Percentiles rank a stretch among this genome's conserved stretches.
Evolutionary conservation across 2,113 vertebrate species (phyloP).

Genomic region (Ahaetulla prasina): DNA sequence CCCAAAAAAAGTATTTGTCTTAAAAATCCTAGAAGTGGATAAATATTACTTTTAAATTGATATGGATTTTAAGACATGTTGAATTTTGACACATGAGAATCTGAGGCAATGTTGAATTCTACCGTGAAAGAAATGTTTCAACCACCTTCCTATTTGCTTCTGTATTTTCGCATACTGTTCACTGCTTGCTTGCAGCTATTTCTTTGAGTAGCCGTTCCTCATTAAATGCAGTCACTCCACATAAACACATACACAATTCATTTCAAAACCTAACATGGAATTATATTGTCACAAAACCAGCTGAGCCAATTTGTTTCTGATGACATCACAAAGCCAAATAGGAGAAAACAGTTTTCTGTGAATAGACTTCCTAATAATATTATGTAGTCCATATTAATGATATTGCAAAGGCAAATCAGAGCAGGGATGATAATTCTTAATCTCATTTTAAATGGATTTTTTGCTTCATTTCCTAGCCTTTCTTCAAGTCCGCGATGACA

Average conservation of each 20-base stretch:
- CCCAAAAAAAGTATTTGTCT: conserved; percentile 15
- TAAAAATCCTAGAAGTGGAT: neutral
- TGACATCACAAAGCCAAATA: neutral
- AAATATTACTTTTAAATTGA: neutral
- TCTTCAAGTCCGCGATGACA: neutral
- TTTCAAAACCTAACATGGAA: neutral
- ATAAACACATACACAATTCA: neutral
- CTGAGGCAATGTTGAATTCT: neutral
- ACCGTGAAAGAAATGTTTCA: neutral
- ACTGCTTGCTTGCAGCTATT: neutral
- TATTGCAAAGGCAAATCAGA: neutral
- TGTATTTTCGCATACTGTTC: neutral
- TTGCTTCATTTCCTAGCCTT: neutral
- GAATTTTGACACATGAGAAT: neutral
- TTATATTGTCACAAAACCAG: neutral
- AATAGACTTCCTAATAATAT: neutral
- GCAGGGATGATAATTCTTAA: neutral
- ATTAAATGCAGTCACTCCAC: neutral
- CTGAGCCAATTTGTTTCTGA: neutral
- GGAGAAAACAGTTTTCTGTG: neutral
- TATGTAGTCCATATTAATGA: neutral
- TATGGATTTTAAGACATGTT: neutral
- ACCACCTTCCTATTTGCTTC: neutral
- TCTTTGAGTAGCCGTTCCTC: neutral
- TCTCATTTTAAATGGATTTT: neutral